These are phyloP conservation scores for Salvelinus fontinalis DNA, from an alignment of 2,113 vertebrate species.

Conservation along the genomic window DNA sequence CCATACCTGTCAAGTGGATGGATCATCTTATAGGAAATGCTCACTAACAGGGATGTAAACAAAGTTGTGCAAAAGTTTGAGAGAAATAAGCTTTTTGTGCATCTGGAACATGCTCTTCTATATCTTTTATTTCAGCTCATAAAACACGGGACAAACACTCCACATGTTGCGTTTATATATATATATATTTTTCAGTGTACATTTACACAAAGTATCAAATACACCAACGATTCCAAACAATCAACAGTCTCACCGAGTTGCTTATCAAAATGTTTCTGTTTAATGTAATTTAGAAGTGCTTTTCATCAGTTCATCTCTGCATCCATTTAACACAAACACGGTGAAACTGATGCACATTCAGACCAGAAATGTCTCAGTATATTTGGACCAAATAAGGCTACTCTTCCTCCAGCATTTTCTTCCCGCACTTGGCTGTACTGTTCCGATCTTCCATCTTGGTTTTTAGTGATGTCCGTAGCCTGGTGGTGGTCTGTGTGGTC, in stretches of 20 bases:
- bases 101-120: too few relatives aligned
- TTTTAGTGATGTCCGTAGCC: constrained; percentile 48
- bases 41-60: too few relatives aligned
- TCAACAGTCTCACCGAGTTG: neutral
- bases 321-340: neutral
- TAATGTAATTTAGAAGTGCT: neutral
- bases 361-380: constrained; percentile 73
- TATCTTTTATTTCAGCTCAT: too few relatives aligned
- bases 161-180: too few relatives aligned
- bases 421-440: constrained; percentile 19
- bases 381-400: constrained; percentile 51
- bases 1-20: too few relatives aligned
- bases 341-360: constrained; percentile 46
- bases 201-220: too few relatives aligned
- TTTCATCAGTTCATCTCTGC: neutral
- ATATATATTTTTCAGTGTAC: too few relatives aligned
- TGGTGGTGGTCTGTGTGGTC: constrained; percentile 20
- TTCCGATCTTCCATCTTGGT: constrained; percentile 37
- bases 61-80: too few relatives aligned
- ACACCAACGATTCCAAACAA: neutral
- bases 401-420: constrained; percentile 59
- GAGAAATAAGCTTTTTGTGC: too few relatives aligned
- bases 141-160: too few relatives aligned
- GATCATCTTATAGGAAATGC: too few relatives aligned
- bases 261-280: neutral